phyloP scores from a whole-genome alignment of 2,797 vertebrate species.

The Peromyscus nudipes region DNA sequence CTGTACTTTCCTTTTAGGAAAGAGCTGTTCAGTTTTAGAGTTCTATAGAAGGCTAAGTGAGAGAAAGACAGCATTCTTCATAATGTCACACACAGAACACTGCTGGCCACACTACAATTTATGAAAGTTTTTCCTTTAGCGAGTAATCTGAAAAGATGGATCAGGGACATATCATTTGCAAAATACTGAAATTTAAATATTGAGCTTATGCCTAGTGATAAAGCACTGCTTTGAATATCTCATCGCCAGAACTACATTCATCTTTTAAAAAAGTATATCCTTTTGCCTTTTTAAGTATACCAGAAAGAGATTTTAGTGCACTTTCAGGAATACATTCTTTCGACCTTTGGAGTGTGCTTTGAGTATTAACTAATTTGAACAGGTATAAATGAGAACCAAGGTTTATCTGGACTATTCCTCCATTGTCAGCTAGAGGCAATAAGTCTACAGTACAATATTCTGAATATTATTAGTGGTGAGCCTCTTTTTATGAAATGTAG shows the following conservation, averaged over 20 bases:
- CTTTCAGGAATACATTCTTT: not conserved
- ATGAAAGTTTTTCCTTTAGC: not conserved
- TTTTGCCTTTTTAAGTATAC: not conserved
- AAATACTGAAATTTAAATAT: slow-evolving; percentile 48
- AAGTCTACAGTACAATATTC: not conserved
- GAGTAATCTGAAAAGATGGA: not conserved
- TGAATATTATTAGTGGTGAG: slow-evolving; percentile 14
- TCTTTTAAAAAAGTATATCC: not conserved
- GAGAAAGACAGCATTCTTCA: not conserved
- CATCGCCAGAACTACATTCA: not conserved
- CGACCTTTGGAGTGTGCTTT: not conserved
- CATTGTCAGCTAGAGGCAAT: not conserved
- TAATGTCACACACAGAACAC: not conserved
- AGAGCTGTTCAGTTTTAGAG: not conserved
- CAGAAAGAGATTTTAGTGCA: not conserved
- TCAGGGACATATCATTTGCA: not conserved
- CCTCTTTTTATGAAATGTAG: not conserved
- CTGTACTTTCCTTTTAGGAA: not conserved
- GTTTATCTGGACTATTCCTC: slow-evolving; percentile 3
- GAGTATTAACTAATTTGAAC: not conserved
- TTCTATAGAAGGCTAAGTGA: not conserved
- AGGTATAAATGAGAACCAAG: not conserved
- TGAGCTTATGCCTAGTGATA: not conserved
- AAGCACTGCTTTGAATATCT: slow-evolving; percentile 27
- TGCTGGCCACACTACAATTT: not conserved